phyloP scores from a whole-genome alignment of 1,140 invertebrate genomes.

The Temnothorax curvispinosus region DNA sequence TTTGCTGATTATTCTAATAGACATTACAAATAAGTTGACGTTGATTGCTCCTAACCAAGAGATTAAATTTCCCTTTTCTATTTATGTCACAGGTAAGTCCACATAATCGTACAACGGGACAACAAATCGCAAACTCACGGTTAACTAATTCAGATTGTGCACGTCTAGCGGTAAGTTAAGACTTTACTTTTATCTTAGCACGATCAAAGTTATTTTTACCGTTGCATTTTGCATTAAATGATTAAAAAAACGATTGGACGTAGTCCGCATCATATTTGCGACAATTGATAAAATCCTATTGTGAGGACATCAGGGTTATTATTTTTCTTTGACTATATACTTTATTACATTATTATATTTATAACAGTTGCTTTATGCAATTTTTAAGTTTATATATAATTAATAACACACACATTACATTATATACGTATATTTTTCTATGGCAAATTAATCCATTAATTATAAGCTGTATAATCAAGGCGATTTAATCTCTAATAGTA shows the following conservation, averaged over 20 bases:
- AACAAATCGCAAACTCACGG: background rate
- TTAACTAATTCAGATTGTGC: background rate
- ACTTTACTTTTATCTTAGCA: background rate
- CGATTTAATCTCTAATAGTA: background rate
- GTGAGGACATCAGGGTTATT: background rate
- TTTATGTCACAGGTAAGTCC: conserved; percentile 16
- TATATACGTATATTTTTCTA: background rate
- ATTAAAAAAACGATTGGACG: background rate
- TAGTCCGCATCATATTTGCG: background rate
- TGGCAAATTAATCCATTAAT: background rate
- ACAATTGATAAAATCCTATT: background rate
- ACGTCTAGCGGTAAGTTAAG: background rate
- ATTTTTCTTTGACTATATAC: background rate
- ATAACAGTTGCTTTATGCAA: background rate
- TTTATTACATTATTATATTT: background rate
- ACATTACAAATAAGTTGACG: background rate
- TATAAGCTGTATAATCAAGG: background rate
- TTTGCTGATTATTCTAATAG: conserved; percentile 2
- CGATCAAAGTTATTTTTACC: background rate
- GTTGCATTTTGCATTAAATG: background rate
- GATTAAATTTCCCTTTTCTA: conserved; percentile 17
- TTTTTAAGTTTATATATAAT: background rate
- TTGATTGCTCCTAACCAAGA: background rate
- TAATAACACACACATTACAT: background rate
- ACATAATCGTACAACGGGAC: background rate